Evolutionary conservation across 2,888 invertebrate species (phyloP).

Genomic region (Epirrita christyi): DNA sequence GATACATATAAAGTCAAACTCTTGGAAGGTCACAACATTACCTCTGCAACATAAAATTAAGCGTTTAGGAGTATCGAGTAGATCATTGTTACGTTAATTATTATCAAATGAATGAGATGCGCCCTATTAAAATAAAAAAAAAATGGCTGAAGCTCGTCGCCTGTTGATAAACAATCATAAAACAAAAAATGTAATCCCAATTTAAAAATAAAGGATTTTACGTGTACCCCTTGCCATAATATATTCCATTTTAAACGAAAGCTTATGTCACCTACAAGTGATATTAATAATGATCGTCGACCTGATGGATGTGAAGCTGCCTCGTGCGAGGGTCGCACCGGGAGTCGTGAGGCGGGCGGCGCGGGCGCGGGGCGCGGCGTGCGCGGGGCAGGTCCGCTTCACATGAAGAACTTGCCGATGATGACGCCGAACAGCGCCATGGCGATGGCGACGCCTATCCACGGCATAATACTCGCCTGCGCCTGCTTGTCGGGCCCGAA

Average conservation of each 20-base stretch:
- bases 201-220: conserved; percentile 2
- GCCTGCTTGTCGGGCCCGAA: conserved; percentile 85
- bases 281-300: conserved; percentile 26
- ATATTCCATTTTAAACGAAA: conserved; percentile 11
- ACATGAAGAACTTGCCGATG: conserved; percentile 93
- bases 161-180: conserved; percentile 8
- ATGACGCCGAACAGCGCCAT: conserved; percentile 90
- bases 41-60: conserved; percentile 1
- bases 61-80: conserved; percentile 3
- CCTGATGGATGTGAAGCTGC: conserved; percentile 52
- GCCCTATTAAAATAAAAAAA: not conserved
- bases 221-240: conserved; percentile 8
- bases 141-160: conserved; percentile 4
- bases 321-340: conserved; percentile 50
- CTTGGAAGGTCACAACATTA: conserved; percentile 1
- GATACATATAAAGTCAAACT: conserved; percentile 1
- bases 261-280: conserved; percentile 14
- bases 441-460: conserved; percentile 87
- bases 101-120: not conserved
- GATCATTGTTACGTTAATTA: not conserved
- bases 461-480: conserved; percentile 85
- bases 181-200: conserved; percentile 1
- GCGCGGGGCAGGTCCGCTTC: conserved; percentile 71
- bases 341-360: conserved; percentile 59
- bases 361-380: conserved; percentile 53